Conservation (phyloP, 2,888 invertebrate genomes). For the Phorcus lineatus region DNA sequence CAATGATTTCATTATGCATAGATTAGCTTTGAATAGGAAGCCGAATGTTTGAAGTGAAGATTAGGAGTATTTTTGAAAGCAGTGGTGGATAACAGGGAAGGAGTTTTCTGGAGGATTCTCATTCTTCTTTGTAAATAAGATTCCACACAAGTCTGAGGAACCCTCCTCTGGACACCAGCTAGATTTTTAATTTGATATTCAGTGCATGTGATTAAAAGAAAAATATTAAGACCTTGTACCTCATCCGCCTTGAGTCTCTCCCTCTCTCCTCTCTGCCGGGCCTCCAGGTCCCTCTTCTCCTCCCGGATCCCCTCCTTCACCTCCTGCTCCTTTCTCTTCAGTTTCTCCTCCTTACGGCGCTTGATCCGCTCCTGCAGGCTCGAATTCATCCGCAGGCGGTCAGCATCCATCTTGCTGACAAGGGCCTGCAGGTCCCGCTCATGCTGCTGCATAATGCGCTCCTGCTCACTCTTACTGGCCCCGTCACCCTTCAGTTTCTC, state of each 20-base stretch:
- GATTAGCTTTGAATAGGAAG: neutral
- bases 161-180: too few species aligned
- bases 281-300: constrained; percentile 58
- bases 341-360: constrained; percentile 63
- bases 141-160: too few species aligned
- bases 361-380: constrained; percentile 68
- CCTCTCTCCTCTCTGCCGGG: constrained; percentile 62
- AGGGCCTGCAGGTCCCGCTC: constrained; percentile 66
- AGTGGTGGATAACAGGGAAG: too few species aligned
- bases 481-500: constrained; percentile 61
- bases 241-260: constrained; percentile 68
- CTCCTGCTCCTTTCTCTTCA: constrained; percentile 61
- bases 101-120: too few species aligned
- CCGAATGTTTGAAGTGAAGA: too few species aligned
- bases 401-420: constrained; percentile 70
- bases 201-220: too few species aligned
- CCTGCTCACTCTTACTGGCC: constrained; percentile 67
- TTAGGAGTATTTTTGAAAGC: too few species aligned
- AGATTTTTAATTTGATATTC: too few species aligned
- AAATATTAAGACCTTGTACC: constrained; percentile 38
- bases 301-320: constrained; percentile 56
- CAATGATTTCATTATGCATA: neutral
- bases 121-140: too few species aligned
- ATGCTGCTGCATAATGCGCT: constrained; percentile 66
- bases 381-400: constrained; percentile 71